Base-by-base conservation (phyloP, 1,140 invertebrate genomes). In the Heterodera schachtii region DNA sequence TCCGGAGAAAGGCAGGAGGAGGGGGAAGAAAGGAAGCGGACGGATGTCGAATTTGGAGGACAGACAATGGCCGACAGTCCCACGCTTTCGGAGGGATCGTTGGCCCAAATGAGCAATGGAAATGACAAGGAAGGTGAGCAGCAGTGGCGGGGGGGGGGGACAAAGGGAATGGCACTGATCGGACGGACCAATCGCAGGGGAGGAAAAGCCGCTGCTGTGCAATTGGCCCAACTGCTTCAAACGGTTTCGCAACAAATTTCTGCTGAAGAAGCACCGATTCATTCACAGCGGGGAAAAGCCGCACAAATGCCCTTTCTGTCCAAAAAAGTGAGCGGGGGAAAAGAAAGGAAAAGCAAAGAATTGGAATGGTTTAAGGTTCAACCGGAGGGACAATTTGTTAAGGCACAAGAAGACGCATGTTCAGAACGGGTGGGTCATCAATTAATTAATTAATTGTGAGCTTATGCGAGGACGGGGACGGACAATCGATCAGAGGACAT, bases 231-330 rank as follows among this genome's bases (percentile, higher is more conserved):
- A 89, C 76, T 89, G 88, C 66, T 67, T 83, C 41, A 89, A 89
- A 77, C 80, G 88, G 49, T 89, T 89, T 69, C 82, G 87, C 8
- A 89, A 89, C 86, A 89, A 89, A 80, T 89, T 89, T 64, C 79
- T 89, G 21, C 77, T 89, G 16, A 89, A 89, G 66, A 89, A 89
- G 79, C 88, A 89, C 81, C 82, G 88, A 78, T 89, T 89, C 75
- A 89, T 89, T 67, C 88, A 89, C 73, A 90, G 86, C 21, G 88
- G 88, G 19, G 79, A 86, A 13, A 81, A 87, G 41, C 88, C 88
- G 60, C 88, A 89, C 76, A 77, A 75, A 16, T 89, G 88, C 79
- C 89, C 86, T 21, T 87, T 81, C 70, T 89, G 88, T 78, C 57
- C 67, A 8, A 89, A 89, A 77, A n/a, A 70, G 86, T 86, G 77